Conservation (phyloP, 2,113 vertebrate species). For the Cryptomyrus ogoouensis region DNA sequence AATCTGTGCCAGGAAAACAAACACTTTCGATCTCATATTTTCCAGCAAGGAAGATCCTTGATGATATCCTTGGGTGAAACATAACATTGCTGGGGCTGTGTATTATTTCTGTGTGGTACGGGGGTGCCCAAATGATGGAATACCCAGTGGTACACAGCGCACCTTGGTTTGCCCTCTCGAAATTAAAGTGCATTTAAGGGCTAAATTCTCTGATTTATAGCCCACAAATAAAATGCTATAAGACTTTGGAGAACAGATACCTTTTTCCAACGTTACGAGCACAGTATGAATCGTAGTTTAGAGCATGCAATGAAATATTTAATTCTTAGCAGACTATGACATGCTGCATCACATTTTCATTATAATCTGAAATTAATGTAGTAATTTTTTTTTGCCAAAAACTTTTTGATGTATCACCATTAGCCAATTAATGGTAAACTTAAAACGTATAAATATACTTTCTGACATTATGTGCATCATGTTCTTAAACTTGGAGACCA, state of each 20-base stretch:
- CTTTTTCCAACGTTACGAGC: neutral
- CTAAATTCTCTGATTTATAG: slow-evolving; percentile 15
- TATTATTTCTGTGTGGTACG: neutral
- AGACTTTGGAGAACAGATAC: slow-evolving; percentile 6
- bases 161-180: neutral
- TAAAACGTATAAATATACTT: neutral
- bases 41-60: neutral
- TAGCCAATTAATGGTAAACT: neutral
- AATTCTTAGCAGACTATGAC: neutral
- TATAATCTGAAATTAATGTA: neutral
- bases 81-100: neutral
- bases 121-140: slow-evolving; percentile 11
- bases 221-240: neutral
- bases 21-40: neutral
- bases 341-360: neutral
- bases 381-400: neutral
- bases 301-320: neutral
- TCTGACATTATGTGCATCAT: neutral
- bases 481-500: neutral
- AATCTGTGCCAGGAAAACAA: neutral
- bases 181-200: slow-evolving; percentile 18
- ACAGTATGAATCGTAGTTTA: neutral
- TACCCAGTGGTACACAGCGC: neutral
- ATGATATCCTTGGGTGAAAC: neutral
- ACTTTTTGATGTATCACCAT: neutral